These are phyloP conservation scores for Felis chaus DNA, from an alignment of 2,113 vertebrate species.

Conservation along the genomic window DNA sequence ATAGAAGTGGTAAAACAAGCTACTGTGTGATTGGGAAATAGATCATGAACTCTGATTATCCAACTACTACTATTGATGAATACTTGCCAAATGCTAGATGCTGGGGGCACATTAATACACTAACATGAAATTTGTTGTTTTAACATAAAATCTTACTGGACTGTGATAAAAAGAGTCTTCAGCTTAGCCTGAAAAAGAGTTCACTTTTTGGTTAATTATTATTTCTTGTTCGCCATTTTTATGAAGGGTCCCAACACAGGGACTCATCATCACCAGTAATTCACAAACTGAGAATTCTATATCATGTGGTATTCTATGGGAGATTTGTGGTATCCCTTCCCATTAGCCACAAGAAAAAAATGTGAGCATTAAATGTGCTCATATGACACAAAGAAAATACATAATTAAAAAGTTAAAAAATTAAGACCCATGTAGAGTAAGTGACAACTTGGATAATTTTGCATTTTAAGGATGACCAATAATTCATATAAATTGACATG, in stretches of 20 bases:
- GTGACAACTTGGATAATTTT: neutral
- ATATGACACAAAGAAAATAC: neutral
- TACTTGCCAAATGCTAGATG: neutral
- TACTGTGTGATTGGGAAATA: neutral
- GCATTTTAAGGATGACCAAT: neutral
- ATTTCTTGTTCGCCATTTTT: conserved; percentile 2
- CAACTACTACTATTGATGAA: neutral
- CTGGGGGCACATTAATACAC: neutral
- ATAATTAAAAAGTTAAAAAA: conserved; percentile 21
- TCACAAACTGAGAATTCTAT: conserved; percentile 39
- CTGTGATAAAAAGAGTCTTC: neutral
- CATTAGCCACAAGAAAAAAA: neutral
- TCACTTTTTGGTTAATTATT: neutral
- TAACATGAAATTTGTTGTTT: neutral
- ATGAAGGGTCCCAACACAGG: neutral
- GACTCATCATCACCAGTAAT: neutral
- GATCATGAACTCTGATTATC: neutral
- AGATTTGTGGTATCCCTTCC: neutral
- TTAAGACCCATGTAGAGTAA: neutral
- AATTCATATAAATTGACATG: neutral
- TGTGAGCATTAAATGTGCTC: neutral
- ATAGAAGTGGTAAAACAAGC: neutral
- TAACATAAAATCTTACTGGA: neutral
- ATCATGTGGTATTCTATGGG: neutral
- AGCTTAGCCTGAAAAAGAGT: neutral